These are phyloP conservation scores for Sminthurinus aureus DNA, from an alignment of 2,888 invertebrate genomes.

Conservation along the genomic window DNA sequence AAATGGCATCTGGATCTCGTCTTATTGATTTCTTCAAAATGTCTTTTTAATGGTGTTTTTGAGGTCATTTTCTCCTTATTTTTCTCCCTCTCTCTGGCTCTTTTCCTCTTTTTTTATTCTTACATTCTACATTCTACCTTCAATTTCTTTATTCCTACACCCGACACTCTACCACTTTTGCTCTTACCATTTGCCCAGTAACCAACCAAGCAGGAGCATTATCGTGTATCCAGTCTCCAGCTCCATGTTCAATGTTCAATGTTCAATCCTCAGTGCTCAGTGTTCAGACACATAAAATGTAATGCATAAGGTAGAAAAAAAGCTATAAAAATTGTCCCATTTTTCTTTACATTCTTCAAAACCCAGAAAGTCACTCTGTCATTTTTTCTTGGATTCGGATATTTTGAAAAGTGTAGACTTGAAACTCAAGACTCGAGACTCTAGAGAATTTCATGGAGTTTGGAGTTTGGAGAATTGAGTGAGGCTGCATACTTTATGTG, in stretches of 20 bases:
- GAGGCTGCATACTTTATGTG: too few species aligned
- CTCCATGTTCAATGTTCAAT: neutral
- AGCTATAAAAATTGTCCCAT: neutral
- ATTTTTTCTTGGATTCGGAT: too few species aligned
- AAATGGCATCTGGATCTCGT: slow-evolving; percentile 37
- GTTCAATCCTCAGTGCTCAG: neutral
- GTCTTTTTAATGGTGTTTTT: slow-evolving; percentile 45
- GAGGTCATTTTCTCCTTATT: slow-evolving; percentile 37
- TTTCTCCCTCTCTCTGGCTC: slow-evolving; percentile 8
- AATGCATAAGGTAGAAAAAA: neutral
- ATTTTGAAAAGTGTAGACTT: too few species aligned
- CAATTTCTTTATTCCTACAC: neutral
- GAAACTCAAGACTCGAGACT: neutral
- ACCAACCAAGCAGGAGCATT: neutral
- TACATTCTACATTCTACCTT: neutral
- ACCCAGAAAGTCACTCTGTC: too few species aligned
- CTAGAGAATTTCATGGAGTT: too few species aligned
- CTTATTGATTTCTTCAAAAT: slow-evolving; percentile 40
- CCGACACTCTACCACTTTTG: neutral
- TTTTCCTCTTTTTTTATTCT: slow-evolving; percentile 1
- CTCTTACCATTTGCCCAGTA: neutral
- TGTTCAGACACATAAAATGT: neutral
- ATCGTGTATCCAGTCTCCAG: neutral
- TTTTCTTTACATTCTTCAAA: neutral
- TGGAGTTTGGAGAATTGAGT: too few species aligned